A percentile compares a stretch with the other conserved stretches of the same genome.
Conservation (phyloP, 1,140 invertebrate species). For the Sminthurinus signatus region DNA sequence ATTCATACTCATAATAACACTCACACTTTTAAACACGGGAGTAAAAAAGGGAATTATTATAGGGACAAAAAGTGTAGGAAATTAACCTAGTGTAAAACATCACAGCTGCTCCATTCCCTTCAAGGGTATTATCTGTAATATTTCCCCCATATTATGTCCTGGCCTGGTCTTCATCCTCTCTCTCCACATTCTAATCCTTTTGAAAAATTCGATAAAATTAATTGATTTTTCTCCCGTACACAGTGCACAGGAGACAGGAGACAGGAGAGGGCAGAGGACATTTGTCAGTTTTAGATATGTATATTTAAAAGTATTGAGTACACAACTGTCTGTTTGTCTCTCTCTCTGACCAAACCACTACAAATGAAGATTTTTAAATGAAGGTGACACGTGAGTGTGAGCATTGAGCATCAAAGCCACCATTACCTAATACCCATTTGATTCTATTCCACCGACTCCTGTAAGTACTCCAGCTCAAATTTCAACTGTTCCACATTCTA, state of each 20-base stretch:
- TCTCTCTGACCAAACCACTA: not conserved
- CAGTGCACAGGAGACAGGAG: too few species aligned
- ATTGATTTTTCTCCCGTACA: conserved; percentile 8
- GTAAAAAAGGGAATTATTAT: too few species aligned
- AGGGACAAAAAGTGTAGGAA: too few species aligned
- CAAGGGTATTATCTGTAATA: not conserved
- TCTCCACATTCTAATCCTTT: conserved; percentile 7
- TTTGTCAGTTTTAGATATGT: too few species aligned
- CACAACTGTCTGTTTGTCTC: too few species aligned
- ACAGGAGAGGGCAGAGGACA: too few species aligned
- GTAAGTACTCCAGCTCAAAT: too few species aligned
- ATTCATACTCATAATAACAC: too few species aligned
- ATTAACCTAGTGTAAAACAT: not conserved
- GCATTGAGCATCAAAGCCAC: not conserved
- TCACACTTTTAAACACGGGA: too few species aligned
- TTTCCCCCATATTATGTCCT: not conserved
- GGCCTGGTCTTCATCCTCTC: not conserved
- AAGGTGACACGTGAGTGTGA: conserved; percentile 9
- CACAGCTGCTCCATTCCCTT: conserved; percentile 2
- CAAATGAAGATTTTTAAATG: conserved; percentile 8
- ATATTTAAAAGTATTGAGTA: too few species aligned
- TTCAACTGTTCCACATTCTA: not conserved
- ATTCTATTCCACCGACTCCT: not conserved
- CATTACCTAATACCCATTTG: conserved; percentile 7
- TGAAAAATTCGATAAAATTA: conserved; percentile 22